Base-by-base conservation (phyloP, 2,888 invertebrate species). In the Orchesellides sinensis region DNA sequence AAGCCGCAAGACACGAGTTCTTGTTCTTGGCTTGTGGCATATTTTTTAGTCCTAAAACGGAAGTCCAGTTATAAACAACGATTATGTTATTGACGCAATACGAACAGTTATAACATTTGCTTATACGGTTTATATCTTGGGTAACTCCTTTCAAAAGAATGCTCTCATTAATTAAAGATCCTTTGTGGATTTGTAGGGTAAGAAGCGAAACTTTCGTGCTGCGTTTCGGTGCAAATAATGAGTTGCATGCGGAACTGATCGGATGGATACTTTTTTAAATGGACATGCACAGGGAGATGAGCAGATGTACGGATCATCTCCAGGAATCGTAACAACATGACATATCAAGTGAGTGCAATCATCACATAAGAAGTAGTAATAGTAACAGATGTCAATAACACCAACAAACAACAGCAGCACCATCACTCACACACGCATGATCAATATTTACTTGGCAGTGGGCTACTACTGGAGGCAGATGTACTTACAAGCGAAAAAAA, bases 351-450 rank as follows among this genome's bases (percentile, higher is more conserved):
- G 47, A n/a, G 49, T 49, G 49, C 10, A 49, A n/a, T 49, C 49
- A 5, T 49, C n/a, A 35, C 54, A 4, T 19, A 17, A 23, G n/a
- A n/a, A 49, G 29, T 68, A 32, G 73, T 63, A 32, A 52, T 61
- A 35, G 59, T 49, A 61, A 52, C 78, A 78, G 78, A 78, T 78
- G 78, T 70, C 69, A 78, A 65, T 78, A 59, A 78, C 69, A 56
- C 77, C 52, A 61, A 17, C n/a, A 8, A 65, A 17, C 40, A 40
- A 54, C 35, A 54, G 23, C 69, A 23, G 54, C 8, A n/a, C 8
- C 14, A 69, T 27, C 35, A 35, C 6, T 8, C 35, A 21, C 32
- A 19, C 49, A 52, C 10, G 29, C 32, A 49, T 47, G n/a, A 40
- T 40, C 40, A 40, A n/a, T 40, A n/a, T n/a, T n/a, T n/a, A n/a